A percentile compares a stretch with the other conserved stretches of the same genome.
Conservation (phyloP, 92 coral and sea anemone species). For the Heliopora coerulea region DNA sequence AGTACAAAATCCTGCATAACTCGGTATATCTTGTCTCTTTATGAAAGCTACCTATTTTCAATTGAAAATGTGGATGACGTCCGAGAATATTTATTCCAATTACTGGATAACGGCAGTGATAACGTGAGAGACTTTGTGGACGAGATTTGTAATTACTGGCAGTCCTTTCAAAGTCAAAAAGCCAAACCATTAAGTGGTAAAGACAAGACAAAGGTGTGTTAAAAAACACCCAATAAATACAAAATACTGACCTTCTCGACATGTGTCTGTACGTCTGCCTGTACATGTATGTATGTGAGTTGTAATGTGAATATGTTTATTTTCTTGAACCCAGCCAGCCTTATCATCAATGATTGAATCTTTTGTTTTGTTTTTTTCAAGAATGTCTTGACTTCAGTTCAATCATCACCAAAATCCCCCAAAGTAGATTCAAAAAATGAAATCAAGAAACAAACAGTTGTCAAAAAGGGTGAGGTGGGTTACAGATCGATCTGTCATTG, state of each 20-base stretch:
- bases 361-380: too few species aligned
- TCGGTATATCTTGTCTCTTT: not conserved
- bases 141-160: conserved; percentile 52
- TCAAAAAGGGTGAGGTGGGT: conserved; percentile 27
- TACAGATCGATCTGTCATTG: too few species aligned
- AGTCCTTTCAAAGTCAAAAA: conserved; percentile 24
- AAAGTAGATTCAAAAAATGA: conserved; percentile 20
- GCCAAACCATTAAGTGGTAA: not conserved
- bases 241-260: too few species aligned
- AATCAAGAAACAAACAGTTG: conserved; percentile 47
- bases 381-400: not conserved
- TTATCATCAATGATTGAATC: too few species aligned
- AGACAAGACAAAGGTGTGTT: conserved; percentile 9
- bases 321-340: too few species aligned
- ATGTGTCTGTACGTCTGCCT: too few species aligned
- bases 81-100: conserved; percentile 59
- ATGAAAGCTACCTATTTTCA: conserved; percentile 55
- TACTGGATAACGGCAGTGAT: conserved; percentile 60
- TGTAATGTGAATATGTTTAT: too few species aligned
- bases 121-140: conserved; percentile 60
- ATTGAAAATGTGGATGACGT: conserved; percentile 64
- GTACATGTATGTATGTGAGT: too few species aligned
- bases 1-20: too few species aligned
- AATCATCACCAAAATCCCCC: not conserved
- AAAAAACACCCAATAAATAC: not conserved